Conservation (phyloP, 2,888 invertebrate genomes). For the Unio delphinus region DNA sequence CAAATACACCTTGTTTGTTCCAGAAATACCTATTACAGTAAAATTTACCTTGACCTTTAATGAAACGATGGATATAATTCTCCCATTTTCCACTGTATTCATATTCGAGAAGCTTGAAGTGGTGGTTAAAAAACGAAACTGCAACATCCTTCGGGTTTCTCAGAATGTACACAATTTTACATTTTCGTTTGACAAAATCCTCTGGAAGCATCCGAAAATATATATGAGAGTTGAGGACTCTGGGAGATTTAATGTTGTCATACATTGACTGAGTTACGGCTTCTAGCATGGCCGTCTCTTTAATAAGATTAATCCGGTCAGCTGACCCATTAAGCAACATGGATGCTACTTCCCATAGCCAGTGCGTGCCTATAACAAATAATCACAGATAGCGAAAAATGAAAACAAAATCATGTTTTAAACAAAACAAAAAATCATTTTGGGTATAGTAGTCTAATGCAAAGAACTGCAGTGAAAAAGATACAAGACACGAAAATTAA, state of each 20-base stretch:
- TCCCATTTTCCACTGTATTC: constrained; percentile 40
- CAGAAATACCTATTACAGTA: background rate
- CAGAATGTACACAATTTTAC: constrained; percentile 46
- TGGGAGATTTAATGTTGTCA: constrained; percentile 34
- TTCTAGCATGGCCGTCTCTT: constrained; percentile 49
- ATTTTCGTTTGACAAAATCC: constrained; percentile 30
- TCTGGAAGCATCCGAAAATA: constrained; percentile 39
- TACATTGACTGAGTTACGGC: constrained; percentile 25
- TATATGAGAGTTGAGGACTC: constrained; percentile 48
- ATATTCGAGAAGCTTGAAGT: constrained; percentile 42
- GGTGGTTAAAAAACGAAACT: constrained; percentile 50
- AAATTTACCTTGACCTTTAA: constrained; percentile 38
- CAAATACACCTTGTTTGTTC: background rate
- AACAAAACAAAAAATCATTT: no score
- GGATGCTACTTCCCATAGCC: constrained; percentile 50
- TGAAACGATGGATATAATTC: constrained; percentile 33
- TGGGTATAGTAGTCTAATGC: no score
- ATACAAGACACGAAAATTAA: no score
- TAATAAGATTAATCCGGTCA: constrained; percentile 38
- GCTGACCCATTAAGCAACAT: constrained; percentile 43
- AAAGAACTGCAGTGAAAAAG: no score
- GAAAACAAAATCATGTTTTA: no score
- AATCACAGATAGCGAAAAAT: background rate
- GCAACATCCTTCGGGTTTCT: constrained; percentile 51
- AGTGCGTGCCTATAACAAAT: constrained; percentile 42